A percentile compares a stretch with the other conserved stretches of the same genome.
Evolutionary conservation across 1,140 invertebrate species (phyloP).

Genomic region (Zaprionus vittiger): DNA sequence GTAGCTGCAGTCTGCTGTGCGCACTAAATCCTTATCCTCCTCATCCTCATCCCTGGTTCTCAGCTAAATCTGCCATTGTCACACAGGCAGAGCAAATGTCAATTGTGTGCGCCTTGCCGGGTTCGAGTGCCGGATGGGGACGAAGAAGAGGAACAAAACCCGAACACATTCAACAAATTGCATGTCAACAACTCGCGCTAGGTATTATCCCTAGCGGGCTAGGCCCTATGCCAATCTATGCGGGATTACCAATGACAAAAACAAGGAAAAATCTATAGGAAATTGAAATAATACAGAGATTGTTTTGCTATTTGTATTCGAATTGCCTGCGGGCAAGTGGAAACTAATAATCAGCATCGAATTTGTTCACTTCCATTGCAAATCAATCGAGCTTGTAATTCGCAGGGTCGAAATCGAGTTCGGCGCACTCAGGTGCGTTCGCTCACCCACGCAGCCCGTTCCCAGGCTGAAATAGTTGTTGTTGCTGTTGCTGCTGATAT

Average conservation of each 20-base stretch:
- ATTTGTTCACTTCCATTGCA: conserved; percentile 48
- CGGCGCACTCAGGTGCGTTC: conserved; percentile 47
- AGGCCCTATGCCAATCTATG: conserved; percentile 36
- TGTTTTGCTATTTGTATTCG: conserved; percentile 25
- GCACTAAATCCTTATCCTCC: conserved; percentile 42
- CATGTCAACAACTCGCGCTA: conserved; percentile 75
- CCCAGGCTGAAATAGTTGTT: conserved; percentile 8
- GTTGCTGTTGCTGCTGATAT: conserved; percentile 16
- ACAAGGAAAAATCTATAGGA: conserved; percentile 22
- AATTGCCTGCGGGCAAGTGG: conserved; percentile 34
- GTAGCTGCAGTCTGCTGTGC: conserved; percentile 39
- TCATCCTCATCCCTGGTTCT: conserved; percentile 27
- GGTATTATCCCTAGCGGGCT: conserved; percentile 55
- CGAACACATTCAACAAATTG: conserved; percentile 60
- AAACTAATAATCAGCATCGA: conserved; percentile 50
- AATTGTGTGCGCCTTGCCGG: conserved; percentile 65
- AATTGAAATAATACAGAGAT: conserved; percentile 27
- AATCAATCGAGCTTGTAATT: conserved; percentile 80
- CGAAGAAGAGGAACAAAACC: conserved; percentile 29
- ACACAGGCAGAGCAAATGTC: conserved; percentile 64
- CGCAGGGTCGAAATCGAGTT: conserved; percentile 3
- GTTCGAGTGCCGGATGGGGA: conserved; percentile 15
- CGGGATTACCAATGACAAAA: conserved; percentile 71
- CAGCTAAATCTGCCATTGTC: conserved; percentile 66
- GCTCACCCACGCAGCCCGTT: conserved; percentile 42